Percentiles rank a stretch among this genome's conserved stretches.
phyloP scores from a whole-genome alignment of 2,888 invertebrate genomes.

The Athripsodes cinereus region DNA sequence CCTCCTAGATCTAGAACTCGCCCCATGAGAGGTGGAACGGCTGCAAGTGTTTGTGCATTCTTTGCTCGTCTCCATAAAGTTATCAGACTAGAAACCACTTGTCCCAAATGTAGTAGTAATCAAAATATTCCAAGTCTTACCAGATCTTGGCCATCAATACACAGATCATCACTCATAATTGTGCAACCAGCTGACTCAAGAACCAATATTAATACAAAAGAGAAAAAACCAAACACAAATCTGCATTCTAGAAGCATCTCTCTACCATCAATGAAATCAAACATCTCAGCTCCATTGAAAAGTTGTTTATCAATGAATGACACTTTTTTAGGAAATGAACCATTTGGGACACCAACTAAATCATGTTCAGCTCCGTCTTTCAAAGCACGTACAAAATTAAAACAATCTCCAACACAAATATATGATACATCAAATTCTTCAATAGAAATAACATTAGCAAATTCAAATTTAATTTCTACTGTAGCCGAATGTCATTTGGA shows the following conservation, averaged over 20 bases:
- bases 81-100: constrained; percentile 10
- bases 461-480: constrained; percentile 8
- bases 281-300: constrained; percentile 3
- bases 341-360: constrained; percentile 4
- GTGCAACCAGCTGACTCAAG: constrained; percentile 9
- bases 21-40: constrained; percentile 23
- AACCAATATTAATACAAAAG: neutral
- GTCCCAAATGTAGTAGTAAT: constrained; percentile 13
- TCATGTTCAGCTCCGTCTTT: neutral
- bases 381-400: neutral
- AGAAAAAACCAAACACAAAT: neutral
- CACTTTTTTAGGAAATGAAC: neutral
- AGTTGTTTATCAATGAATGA: constrained; percentile 10
- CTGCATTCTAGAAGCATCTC: constrained; percentile 6
- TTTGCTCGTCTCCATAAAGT: constrained; percentile 15
- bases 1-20: constrained; percentile 36
- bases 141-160: neutral
- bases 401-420: neutral
- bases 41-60: constrained; percentile 16
- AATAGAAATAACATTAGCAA: constrained; percentile 8
- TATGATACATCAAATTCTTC: constrained; percentile 5
- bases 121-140: neutral
- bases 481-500: constrained; percentile 15
- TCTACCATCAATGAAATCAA: constrained; percentile 8
- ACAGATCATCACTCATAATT: constrained; percentile 10